Conservation (phyloP, 1,140 invertebrate species). For the Drosophila obscura region DNA sequence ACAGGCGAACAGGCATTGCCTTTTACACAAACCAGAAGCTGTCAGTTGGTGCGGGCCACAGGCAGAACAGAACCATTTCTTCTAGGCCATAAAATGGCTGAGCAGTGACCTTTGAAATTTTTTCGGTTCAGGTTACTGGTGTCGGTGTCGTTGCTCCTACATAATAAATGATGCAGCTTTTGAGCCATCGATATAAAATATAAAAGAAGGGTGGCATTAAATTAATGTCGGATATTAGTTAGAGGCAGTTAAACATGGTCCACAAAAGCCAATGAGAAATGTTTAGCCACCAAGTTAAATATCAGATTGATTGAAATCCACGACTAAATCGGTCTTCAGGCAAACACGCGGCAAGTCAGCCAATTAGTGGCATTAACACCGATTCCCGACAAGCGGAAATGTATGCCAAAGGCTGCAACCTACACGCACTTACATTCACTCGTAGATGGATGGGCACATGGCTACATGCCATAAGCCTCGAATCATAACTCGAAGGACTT, state of each 20-base stretch:
- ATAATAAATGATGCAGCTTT: constrained; percentile 67
- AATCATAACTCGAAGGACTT: too few relatives aligned
- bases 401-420: background rate
- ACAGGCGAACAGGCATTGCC: constrained; percentile 76
- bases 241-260: background rate
- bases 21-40: constrained; percentile 39
- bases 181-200: constrained; percentile 67
- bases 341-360: background rate
- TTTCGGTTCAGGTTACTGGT: constrained; percentile 24
- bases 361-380: constrained; percentile 44
- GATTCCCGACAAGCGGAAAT: background rate
- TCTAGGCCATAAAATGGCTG: constrained; percentile 56
- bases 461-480: background rate
- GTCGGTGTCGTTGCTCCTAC: constrained; percentile 5
- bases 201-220: constrained; percentile 5
- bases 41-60: constrained; percentile 1
- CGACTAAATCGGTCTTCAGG: background rate
- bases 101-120: constrained; percentile 63
- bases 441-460: background rate
- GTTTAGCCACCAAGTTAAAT: constrained; percentile 1
- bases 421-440: background rate
- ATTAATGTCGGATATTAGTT: constrained; percentile 18
- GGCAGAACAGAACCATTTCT: constrained; percentile 6
- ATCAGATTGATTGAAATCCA: too few relatives aligned
- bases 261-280: constrained; percentile 15